Percentiles rank a stretch among this genome's conserved stretches.
Conservation (phyloP, 1,140 invertebrate species). For the Mesaphorura yosii region DNA sequence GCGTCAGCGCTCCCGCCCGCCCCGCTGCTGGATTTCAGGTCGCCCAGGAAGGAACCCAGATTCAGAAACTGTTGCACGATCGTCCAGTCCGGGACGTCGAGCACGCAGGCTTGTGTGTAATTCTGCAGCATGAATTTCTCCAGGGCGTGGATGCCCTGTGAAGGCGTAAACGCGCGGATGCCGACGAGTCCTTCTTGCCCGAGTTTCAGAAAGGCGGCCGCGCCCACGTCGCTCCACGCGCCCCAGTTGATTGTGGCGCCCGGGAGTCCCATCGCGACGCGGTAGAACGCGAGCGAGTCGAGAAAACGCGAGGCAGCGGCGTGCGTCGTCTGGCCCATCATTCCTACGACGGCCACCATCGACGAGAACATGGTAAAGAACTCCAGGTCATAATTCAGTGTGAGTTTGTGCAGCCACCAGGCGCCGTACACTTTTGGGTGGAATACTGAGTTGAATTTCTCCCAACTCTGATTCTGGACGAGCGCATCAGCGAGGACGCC, state of each 20-base stretch:
- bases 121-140: neutral
- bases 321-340: conserved; percentile 12
- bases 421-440: conserved; percentile 17
- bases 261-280: conserved; percentile 6
- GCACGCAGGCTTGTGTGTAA: neutral
- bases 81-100: conserved; percentile 3
- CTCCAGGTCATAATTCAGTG: conserved; percentile 8
- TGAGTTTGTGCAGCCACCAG: conserved; percentile 20
- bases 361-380: conserved; percentile 19
- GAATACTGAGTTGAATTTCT: conserved; percentile 11
- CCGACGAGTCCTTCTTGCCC: conserved; percentile 5
- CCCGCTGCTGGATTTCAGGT: neutral
- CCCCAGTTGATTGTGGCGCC: conserved; percentile 17
- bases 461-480: conserved; percentile 13
- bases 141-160: conserved; percentile 1
- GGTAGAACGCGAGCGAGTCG: conserved; percentile 7
- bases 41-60: too few species aligned
- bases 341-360: neutral
- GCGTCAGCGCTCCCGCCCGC: neutral
- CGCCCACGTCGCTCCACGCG: conserved; percentile 8
- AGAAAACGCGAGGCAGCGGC: conserved; percentile 11
- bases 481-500: conserved; percentile 11
- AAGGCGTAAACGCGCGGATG: conserved; percentile 4
- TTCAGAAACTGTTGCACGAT: too few species aligned
- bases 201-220: neutral